Base-by-base conservation (phyloP, 1,140 invertebrate genomes). In the Plodia interpunctella region DNA sequence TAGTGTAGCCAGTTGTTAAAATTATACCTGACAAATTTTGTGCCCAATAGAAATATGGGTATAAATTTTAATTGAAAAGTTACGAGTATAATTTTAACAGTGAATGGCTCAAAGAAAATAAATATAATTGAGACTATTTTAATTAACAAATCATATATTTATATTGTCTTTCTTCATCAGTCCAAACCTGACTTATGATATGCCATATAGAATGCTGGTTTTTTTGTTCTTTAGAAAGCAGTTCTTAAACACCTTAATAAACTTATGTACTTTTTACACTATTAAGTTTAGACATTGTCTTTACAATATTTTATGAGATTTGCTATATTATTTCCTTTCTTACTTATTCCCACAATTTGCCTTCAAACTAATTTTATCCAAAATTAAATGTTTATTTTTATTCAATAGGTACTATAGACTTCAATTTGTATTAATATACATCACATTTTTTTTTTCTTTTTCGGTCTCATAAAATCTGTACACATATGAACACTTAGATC, bases 401-500 rank as follows among this genome's bases (percentile, higher is more conserved):
- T 53, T 21, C 51, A 53, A 53, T 10, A n/a, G n/a, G n/a, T n/a
- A 21, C 21, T 25, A 71, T 69, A 70, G 65, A 73, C 60, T 76
- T n/a, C 68, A 67, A 66, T 63, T 68, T 44, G 38, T 44, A 32
- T 70, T 57, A 65, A 76, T 72, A 73, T 70, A 76, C 68, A 69
- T 70, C 69, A 71, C 63, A 66, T 56, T 62, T 66, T 70, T 75
- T 76, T 64, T 64, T 58, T 62, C 63, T 75, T 70, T 68, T 74
- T 74, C 62, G 72, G 73, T 80, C 62, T 79, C 77, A 78, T 84
- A 84, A 78, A 83, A 80, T 82, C 72, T 83, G 82, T 80, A 80
- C 72, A 79, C 64, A 74, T 83, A 83, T 84, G 85, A 88, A 88
- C 83, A 88, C 82, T 85, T 88, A 88, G 63, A 82, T 83, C 78